Conservation (phyloP, 2,888 invertebrate species). For the Atethmia centrago region DNA sequence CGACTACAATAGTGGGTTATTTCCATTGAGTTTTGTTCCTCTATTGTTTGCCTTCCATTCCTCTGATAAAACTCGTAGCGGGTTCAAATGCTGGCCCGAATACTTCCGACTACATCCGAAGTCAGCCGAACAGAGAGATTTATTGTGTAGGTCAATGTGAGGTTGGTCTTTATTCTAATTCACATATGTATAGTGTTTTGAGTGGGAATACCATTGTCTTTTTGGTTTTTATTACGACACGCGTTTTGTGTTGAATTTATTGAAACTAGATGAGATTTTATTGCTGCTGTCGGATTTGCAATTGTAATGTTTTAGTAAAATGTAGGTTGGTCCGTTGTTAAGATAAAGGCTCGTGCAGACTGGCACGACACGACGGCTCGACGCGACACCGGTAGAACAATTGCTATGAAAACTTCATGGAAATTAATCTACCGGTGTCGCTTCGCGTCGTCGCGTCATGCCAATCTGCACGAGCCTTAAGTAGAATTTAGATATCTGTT, state of each 20-base stretch:
- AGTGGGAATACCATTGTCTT: conserved; percentile 53
- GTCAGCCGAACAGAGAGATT: conserved; percentile 47
- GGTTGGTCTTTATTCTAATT: conserved; percentile 60
- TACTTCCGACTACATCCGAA: conserved; percentile 42
- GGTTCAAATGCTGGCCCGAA: conserved; percentile 41
- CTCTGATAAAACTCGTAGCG: conserved; percentile 48
- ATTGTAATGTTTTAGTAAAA: conserved; percentile 7
- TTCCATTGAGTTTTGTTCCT: conserved; percentile 41
- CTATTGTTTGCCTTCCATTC: conserved; percentile 49
- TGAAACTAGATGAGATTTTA: conserved; percentile 36
- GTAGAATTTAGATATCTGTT: conserved; percentile 6
- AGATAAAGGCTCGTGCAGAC: no score
- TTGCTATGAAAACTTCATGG: no score
- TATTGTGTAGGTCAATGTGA: conserved; percentile 61
- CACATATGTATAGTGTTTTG: conserved; percentile 57
- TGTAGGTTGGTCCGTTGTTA: conserved; percentile 5
- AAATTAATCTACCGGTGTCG: no score
- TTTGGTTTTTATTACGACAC: conserved; percentile 48
- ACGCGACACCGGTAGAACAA: no score
- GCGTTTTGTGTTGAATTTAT: conserved; percentile 48
- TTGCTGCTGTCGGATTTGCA: neutral
- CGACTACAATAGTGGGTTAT: conserved; percentile 44
- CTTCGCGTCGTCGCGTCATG: no score
- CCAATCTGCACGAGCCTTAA: no score
- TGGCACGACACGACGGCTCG: no score